Base-by-base conservation (phyloP, 2,888 invertebrate species). In the Protophormia terraenovae region DNA sequence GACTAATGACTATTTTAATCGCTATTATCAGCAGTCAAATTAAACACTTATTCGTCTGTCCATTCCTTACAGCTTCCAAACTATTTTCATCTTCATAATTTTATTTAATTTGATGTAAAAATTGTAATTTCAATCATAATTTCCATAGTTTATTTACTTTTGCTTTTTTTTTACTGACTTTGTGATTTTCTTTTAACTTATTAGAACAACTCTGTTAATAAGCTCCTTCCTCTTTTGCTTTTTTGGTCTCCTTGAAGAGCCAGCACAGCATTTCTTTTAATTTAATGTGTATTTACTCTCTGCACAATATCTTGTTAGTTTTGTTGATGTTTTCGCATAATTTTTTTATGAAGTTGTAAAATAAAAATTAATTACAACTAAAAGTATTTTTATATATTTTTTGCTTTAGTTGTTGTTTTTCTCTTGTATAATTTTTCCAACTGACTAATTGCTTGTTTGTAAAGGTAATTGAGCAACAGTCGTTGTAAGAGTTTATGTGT, bases 351-450 rank as follows among this genome's bases (percentile, higher is more conserved):
- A 84, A 81, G 69, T 78, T 85, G 32, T 69, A 62, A 82, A 77
- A 82, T 85, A 78, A 75, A 85, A 85, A 85, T 82, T 85, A 85
- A 85, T 85, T 85, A 85, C 81, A 82, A 85, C 78, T 85, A 69
- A 85, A 85, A 82, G 78, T 64, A 85, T 81, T 84, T 84, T 58
- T 72, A 32, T 47, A 35, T 45, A 55, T 67, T 14, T 62, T 66
- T 66, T n/a, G n/a, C 1, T 19, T 62, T 76, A n/a, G 16, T 53
- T 14, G 1, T 5, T 32, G 58, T 24, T 41, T 64, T 76, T 41
- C 32, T 50, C 16, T 41, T 29, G 14, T 22, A 69, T 45, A 75
- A 35, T 73, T 82, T 77, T 83, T 64, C 78, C 72, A 80, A 67
- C 73, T 81, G 81, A 82, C 78, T 85, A 85, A 82, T 85, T 85